Percentiles rank a stretch among this genome's conserved stretches.
Evolutionary conservation across 2,888 invertebrate species (phyloP).

Genomic region (Synanthedon myopaeformis): DNA sequence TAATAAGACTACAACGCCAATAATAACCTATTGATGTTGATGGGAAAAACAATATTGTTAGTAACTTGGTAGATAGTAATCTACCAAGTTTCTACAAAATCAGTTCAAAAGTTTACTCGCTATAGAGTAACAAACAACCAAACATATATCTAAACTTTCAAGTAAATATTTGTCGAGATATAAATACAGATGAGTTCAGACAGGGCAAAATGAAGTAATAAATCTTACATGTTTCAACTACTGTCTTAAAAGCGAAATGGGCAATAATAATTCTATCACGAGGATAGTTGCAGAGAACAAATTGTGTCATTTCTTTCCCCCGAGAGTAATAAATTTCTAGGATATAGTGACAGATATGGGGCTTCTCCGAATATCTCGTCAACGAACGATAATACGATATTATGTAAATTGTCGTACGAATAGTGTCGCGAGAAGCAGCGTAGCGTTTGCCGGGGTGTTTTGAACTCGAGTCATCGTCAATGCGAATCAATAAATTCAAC

Average conservation of each 20-base stretch:
- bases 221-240: no score
- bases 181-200: neutral
- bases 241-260: neutral
- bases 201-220: neutral
- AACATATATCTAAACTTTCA: no score
- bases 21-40: no score
- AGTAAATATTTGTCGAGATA: no score
- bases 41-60: no score
- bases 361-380: slow-evolving; percentile 32
- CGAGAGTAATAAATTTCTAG: slow-evolving; percentile 29
- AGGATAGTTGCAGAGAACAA: slow-evolving; percentile 22
- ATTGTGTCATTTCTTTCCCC: slow-evolving; percentile 26
- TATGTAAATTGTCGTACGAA: slow-evolving; percentile 47
- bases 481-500: slow-evolving; percentile 65
- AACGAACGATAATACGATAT: slow-evolving; percentile 41
- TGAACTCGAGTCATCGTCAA: slow-evolving; percentile 27
- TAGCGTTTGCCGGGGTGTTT: slow-evolving; percentile 1
- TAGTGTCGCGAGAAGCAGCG: neutral
- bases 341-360: slow-evolving; percentile 28
- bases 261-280: slow-evolving; percentile 26
- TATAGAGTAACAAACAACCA: no score
- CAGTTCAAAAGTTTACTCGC: no score
- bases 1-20: no score
- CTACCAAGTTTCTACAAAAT: no score
- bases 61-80: no score